Evolutionary conservation across 53 echinoderm and acorn worm genomes (phyloP).

Genomic region (Antedon mediterranea): DNA sequence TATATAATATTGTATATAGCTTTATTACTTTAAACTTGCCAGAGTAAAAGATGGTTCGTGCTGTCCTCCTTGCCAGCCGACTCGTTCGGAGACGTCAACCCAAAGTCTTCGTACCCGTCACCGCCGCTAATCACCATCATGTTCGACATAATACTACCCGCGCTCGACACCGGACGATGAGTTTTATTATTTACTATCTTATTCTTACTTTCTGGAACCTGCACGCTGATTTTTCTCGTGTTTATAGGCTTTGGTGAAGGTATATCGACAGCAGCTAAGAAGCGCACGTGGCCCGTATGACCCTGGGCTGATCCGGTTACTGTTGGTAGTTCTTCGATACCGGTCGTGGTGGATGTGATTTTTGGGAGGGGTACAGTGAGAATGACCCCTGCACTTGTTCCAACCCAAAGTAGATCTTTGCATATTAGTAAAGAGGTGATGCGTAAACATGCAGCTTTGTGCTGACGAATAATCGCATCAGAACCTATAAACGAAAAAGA

Average conservation of each 20-base stretch:
- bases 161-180: slow-evolving; percentile 36
- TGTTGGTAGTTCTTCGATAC: slow-evolving; percentile 40
- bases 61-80: slow-evolving; percentile 92
- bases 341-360: slow-evolving; percentile 48
- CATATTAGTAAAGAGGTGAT: slow-evolving; percentile 92
- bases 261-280: slow-evolving; percentile 77
- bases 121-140: slow-evolving; percentile 98
- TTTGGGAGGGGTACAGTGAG: slow-evolving; percentile 90
- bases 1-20: too few species aligned
- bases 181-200: neutral
- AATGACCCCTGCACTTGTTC: slow-evolving; percentile 96
- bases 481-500: slow-evolving; percentile 35
- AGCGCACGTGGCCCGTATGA: slow-evolving; percentile 95
- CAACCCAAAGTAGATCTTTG: slow-evolving; percentile 90
- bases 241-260: slow-evolving; percentile 33
- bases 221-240: slow-evolving; percentile 34
- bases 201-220: slow-evolving; percentile 11
- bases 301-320: slow-evolving; percentile 88
- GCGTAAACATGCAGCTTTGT: slow-evolving; percentile 92
- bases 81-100: slow-evolving; percentile 77
- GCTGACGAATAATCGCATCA: slow-evolving; percentile 97
- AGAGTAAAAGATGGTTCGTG: slow-evolving; percentile 82
- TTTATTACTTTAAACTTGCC: too few species aligned
- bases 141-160: slow-evolving; percentile 33
- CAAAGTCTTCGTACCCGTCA: slow-evolving; percentile 95